phyloP scores from a whole-genome alignment of 2,888 invertebrate species.

The Arenicola marina region DNA sequence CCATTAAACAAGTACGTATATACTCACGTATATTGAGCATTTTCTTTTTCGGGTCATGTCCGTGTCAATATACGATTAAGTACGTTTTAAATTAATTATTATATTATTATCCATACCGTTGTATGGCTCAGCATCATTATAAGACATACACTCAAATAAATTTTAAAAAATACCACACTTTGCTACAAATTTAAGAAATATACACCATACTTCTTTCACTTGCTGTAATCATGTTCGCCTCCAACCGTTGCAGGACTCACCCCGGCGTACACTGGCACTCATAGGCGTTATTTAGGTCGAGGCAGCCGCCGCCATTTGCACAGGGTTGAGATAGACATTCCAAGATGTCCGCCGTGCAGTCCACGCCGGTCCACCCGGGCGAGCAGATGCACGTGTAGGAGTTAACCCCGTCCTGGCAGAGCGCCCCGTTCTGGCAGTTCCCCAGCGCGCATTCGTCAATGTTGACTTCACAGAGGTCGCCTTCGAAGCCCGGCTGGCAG shows the following conservation, averaged over 20 bases:
- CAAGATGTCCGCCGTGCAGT: constrained; percentile 78
- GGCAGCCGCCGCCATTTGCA: constrained; percentile 69
- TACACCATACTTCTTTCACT: not conserved
- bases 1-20: no score
- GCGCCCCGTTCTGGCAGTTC: constrained; percentile 61
- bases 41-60: no score
- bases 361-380: constrained; percentile 46
- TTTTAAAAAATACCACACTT: not conserved
- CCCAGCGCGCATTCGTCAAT: constrained; percentile 28
- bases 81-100: no score
- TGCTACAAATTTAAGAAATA: not conserved
- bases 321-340: constrained; percentile 82
- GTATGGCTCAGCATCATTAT: no score
- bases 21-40: no score
- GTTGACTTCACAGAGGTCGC: constrained; percentile 58
- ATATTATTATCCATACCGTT: no score
- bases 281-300: constrained; percentile 14
- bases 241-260: constrained; percentile 11
- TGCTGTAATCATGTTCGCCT: not conserved
- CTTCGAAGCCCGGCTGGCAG: constrained; percentile 45
- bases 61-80: no score
- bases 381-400: constrained; percentile 63
- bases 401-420: constrained; percentile 70
- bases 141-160: not conserved
- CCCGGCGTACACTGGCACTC: constrained; percentile 26